Evolutionary conservation across 2,888 invertebrate species (phyloP).

Genomic region (Ectemnius cavifrons): DNA sequence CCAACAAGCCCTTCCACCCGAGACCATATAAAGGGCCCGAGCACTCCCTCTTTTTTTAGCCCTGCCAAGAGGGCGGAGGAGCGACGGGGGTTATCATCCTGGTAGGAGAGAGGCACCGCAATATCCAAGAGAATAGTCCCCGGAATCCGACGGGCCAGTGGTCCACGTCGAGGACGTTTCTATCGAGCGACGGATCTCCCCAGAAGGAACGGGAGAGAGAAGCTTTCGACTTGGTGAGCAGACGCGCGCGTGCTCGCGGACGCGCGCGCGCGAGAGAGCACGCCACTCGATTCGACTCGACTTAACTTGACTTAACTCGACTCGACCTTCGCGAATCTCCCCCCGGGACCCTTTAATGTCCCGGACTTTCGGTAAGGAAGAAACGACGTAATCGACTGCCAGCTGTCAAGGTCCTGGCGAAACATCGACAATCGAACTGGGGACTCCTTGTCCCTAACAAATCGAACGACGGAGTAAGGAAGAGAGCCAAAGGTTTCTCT

Average conservation of each 20-base stretch:
- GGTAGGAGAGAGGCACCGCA: conserved; percentile 16
- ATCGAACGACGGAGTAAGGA: conserved; percentile 10
- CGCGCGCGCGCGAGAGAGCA: neutral
- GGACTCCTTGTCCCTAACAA: conserved; percentile 35
- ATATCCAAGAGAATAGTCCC: conserved; percentile 18
- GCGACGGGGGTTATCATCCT: conserved; percentile 40
- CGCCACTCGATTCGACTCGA: too few species aligned
- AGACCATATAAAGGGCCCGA: conserved; percentile 51
- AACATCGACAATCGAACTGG: conserved; percentile 19
- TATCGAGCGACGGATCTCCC: conserved; percentile 43
- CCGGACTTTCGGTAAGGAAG: conserved; percentile 29
- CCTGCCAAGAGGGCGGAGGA: neutral
- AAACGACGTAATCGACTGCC: conserved; percentile 57
- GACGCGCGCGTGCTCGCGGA: conserved; percentile 9
- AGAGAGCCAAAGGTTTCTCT: too few species aligned
- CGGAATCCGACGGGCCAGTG: conserved; percentile 1
- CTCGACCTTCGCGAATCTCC: conserved; percentile 18
- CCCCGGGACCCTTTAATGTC: conserved; percentile 35
- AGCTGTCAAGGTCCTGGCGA: conserved; percentile 47
- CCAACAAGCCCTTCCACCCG: conserved; percentile 40
- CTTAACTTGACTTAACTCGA: too few species aligned
- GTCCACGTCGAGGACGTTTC: conserved; percentile 37
- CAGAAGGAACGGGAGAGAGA: too few species aligned
- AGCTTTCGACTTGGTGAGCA: too few species aligned
- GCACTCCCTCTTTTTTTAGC: conserved; percentile 29